Percentiles rank a stretch among this genome's conserved stretches.
Evolutionary conservation across 2,797 vertebrate genomes (phyloP).

Genomic region (Anniella stebbinsi): DNA sequence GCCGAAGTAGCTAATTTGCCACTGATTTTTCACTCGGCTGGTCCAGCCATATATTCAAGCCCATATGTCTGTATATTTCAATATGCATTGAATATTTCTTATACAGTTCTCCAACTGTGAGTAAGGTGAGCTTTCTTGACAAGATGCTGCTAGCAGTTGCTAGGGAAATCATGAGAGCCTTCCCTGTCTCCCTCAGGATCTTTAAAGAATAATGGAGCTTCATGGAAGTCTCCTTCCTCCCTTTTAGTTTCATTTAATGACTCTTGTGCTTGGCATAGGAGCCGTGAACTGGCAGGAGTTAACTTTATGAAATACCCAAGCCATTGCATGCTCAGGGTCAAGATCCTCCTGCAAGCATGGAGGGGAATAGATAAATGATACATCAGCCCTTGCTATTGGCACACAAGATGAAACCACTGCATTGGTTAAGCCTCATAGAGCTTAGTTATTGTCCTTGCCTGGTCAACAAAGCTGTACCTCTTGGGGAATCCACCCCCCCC

Average conservation of each 20-base stretch:
- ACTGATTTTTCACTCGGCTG: background rate
- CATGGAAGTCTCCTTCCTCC: background rate
- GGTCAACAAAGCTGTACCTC: background rate
- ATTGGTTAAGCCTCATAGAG: background rate
- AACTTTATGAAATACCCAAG: background rate
- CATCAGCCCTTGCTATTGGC: background rate
- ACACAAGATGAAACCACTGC: background rate
- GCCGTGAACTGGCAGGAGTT: background rate
- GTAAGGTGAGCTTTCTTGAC: background rate
- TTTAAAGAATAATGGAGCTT: background rate
- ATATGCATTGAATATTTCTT: background rate
- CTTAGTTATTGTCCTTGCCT: background rate
- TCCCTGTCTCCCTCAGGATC: background rate
- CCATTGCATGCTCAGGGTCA: too few species aligned
- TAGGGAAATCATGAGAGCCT: background rate
- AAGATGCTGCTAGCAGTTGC: background rate
- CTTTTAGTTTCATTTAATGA: background rate
- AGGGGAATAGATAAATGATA: background rate
- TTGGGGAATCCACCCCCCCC: background rate
- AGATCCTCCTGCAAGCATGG: background rate
- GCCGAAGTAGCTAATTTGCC: slow-evolving; percentile 14
- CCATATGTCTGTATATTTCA: background rate
- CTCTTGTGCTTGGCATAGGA: background rate
- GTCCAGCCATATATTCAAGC: background rate
- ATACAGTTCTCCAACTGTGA: background rate